phyloP scores from a whole-genome alignment of 2,113 vertebrate genomes.

The Rhizomys pruinosus region DNA sequence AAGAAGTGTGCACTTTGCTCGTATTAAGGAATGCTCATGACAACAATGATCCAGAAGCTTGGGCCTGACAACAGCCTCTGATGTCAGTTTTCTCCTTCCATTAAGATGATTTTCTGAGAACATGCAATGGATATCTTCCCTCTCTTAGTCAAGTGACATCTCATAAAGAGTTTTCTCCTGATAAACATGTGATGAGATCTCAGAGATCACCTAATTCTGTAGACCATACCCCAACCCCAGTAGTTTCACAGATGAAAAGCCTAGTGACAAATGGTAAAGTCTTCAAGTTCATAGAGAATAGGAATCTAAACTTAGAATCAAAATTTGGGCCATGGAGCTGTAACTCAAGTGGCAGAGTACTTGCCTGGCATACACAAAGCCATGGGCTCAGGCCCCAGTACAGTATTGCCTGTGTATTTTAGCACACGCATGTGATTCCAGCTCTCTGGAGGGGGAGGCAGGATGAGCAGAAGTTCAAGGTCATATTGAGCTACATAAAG shows the following conservation, averaged over 20 bases:
- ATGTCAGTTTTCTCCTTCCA: background rate
- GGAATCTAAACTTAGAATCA: background rate
- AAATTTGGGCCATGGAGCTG: too few relatives aligned
- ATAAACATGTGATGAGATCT: background rate
- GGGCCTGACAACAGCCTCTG: background rate
- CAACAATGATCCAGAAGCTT: background rate
- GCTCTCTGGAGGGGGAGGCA: background rate
- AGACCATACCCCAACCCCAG: background rate
- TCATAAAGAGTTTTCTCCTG: background rate
- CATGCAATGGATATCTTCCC: fast-evolving
- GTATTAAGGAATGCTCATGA: background rate
- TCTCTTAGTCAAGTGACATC: too few relatives aligned
- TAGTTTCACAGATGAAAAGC: background rate
- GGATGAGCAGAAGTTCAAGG: background rate
- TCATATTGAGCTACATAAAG: background rate
- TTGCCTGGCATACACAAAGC: background rate
- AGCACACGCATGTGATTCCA: background rate
- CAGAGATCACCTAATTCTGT: background rate
- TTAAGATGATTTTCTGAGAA: background rate
- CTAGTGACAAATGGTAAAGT: background rate
- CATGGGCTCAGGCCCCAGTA: background rate
- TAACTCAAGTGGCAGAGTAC: background rate
- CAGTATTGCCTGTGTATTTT: background rate
- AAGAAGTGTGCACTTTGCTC: background rate
- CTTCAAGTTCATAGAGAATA: background rate